Evolutionary conservation across 1,140 invertebrate genomes (phyloP).

Genomic region (Tenebrio molitor): DNA sequence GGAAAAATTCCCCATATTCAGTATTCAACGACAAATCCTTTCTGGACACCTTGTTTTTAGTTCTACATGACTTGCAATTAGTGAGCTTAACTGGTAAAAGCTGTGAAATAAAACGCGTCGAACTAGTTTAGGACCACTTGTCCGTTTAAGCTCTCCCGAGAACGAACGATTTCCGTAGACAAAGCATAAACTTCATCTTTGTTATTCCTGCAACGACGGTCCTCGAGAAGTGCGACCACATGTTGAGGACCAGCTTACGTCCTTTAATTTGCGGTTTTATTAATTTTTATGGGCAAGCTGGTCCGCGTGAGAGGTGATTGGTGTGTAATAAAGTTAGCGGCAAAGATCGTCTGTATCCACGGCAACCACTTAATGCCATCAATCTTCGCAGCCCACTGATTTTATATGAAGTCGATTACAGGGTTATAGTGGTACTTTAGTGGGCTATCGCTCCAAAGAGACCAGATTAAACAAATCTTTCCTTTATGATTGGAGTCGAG

Average conservation of each 20-base stretch:
- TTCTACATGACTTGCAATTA: no score
- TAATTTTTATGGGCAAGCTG: constrained; percentile 30
- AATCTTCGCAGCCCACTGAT: constrained; percentile 50
- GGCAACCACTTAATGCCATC: constrained; percentile 49
- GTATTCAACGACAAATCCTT: no score
- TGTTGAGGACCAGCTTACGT: constrained; percentile 9
- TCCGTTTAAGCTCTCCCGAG: no score
- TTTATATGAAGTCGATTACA: constrained; percentile 52
- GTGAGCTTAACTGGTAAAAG: no score
- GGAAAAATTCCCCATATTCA: no score
- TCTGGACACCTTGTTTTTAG: no score
- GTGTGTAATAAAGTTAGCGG: constrained; percentile 40
- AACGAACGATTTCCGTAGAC: no score
- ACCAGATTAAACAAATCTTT: constrained; percentile 47
- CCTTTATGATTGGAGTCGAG: constrained; percentile 41
- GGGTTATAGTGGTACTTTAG: constrained; percentile 48
- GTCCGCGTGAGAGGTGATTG: constrained; percentile 19
- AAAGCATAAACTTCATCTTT: no score
- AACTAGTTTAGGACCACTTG: no score
- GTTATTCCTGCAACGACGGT: no score
- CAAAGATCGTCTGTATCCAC: constrained; percentile 44
- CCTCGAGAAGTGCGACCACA: neutral
- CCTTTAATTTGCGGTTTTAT: constrained; percentile 19
- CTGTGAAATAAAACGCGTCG: no score
- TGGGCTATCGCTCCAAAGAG: constrained; percentile 43